Evolutionary conservation across 1,140 invertebrate species (phyloP), one percentile per base, ranked within the genome.

Genomic region (Ooceraea biroi): DNA sequence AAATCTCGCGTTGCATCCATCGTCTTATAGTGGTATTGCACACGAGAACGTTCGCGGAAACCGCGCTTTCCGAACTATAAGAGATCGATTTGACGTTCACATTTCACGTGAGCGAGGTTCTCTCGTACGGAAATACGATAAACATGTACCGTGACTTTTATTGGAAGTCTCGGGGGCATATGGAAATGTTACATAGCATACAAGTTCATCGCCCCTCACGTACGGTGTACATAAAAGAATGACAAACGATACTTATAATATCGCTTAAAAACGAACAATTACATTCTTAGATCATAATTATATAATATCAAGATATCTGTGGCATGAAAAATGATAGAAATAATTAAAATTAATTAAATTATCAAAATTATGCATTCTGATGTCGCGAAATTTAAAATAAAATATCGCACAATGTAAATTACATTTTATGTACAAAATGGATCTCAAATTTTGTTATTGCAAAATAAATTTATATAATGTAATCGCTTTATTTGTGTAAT

Each of bases 91-190:
- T n/a, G 12, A 52, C 58, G 58, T 8, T n/a, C n/a, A 22, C 46
- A 22, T 77, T 68, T 78, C 48, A 55, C 7, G 30, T 66, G 44
- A n/a, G n/a, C 22, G 19, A 66, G 60, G 48, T 55, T 78, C 48
- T 14, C 14, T 44, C 36, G 12, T 7, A 48, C 22, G 12, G 17
- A 57, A 68, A 57, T 57, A 19, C n/a, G 50, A 78, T 69, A 78
- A 69, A 69, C 50, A 30, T 41, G n/a, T 55, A 69, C 3, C 50
- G 22, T 14, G 36, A 69, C 50, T 78, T 69, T 69, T 69, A 69
- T 57, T 27, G n/a, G 19, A 30, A 69, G 11, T 14, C 14, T 10
- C 12, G 19, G 41, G 25, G 12, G 22, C 30, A 17, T 41, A 30
- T 27, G 41, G 50, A 69, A 69, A 69, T 78, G 27, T 57, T 68